Base-by-base conservation (phyloP, 2,797 vertebrate species). In the Bovichtus diacanthus region DNA sequence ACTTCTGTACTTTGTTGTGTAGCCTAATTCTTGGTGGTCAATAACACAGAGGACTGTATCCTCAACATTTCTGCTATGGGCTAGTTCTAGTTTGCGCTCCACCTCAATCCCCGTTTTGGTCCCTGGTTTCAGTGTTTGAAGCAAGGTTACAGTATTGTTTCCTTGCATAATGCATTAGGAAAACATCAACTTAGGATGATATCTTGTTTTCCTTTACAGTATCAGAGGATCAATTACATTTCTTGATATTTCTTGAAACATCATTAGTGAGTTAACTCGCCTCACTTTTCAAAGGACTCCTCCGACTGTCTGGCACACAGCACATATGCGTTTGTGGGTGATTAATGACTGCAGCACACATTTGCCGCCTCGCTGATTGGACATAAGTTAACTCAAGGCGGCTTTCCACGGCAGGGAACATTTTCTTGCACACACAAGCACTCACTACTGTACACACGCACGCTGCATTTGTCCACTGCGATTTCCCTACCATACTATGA, bases 301-400 rank as follows among this genome's bases (percentile, higher is more conserved):
- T 56, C 21, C 10, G 51, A 72, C 19, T 16, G 56, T 68, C 62
- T 69, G 31, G 0, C 2, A n/a, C 23, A 12, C 12, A 19, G 54
- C 25, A 13, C 53, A 46, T 19, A 27, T 4, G 9, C 51, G 10
- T 13, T 58, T 54, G 61, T n/a, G 62, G 60, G 70, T 76, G 74
- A 88, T 80, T 66, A 82, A 81, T 82, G 73, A 76, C 81, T 82
- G 84, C 82, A 86, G 76, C 61, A 76, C 56, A 63, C 29, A 74
- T 68, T 54, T 69, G 67, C 78, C 49, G 70, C 71, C 63, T 65
- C 7, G 27, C 46, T 49, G 79, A 84, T 65, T 82, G 79, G 78
- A 76, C 66, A 64, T 55, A 53, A 82, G 80, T 81, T 80, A 63
- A 82, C 61, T 82, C 51, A 25, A 34, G 62, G 72, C 55, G 70